phyloP scores from a whole-genome alignment of 2,113 vertebrate species.

The Hyperoodon ampullatus region DNA sequence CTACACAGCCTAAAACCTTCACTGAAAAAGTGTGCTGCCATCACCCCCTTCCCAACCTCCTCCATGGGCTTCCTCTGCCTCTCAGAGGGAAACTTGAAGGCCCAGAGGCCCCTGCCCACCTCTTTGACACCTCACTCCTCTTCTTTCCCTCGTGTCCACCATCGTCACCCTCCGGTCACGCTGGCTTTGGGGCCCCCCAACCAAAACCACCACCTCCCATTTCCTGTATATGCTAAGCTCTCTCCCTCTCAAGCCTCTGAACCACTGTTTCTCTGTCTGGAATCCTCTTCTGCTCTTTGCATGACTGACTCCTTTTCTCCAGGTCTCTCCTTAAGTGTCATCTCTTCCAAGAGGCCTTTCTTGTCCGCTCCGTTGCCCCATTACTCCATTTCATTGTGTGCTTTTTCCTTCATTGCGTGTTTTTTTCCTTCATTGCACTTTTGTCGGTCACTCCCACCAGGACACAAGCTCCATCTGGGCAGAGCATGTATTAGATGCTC shows the following conservation, averaged over 20 bases:
- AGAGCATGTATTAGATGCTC: background rate
- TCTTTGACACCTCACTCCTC: background rate
- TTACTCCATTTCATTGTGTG: background rate
- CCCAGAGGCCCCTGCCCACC: background rate
- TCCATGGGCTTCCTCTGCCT: background rate
- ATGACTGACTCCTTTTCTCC: background rate
- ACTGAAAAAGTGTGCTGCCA: background rate
- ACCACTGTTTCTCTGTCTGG: background rate
- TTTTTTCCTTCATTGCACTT: background rate
- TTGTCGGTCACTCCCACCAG: background rate
- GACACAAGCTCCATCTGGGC: background rate
- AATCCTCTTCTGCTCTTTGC: background rate
- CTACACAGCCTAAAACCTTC: background rate
- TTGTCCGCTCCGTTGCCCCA: too few species aligned
- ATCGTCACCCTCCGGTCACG: rapidly evolving
- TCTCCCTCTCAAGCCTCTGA: background rate
- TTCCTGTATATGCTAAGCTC: background rate
- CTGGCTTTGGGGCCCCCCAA: background rate
- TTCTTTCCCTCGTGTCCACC: background rate
- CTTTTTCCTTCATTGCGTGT: background rate
- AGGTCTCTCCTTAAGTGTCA: background rate
- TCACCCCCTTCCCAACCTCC: background rate
- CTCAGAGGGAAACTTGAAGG: background rate
- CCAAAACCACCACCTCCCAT: rapidly evolving
- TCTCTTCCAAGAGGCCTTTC: background rate